These are phyloP conservation scores for Parnassius smintheus DNA, from an alignment of 2,888 invertebrate species.

Conservation along the genomic window DNA sequence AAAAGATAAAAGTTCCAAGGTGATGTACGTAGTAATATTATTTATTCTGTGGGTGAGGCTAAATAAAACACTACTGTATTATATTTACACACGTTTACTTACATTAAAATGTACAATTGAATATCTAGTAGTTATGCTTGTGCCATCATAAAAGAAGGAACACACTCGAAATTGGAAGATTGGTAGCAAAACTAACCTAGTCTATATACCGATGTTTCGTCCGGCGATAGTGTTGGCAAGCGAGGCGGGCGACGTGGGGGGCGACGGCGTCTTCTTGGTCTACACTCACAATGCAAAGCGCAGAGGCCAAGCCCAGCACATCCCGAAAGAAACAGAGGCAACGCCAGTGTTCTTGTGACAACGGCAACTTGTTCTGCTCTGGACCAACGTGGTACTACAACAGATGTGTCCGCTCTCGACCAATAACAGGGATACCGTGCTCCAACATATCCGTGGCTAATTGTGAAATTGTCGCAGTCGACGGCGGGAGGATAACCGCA, in stretches of 20 bases:
- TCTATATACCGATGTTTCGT: conserved; percentile 74
- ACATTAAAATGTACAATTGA: conserved; percentile 31
- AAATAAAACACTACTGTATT: conserved; percentile 21
- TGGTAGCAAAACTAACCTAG: conserved; percentile 54
- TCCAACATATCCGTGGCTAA: conserved; percentile 85
- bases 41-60: background rate
- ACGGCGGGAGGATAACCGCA: conserved; percentile 91
- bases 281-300: conserved; percentile 93
- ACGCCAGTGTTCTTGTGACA: conserved; percentile 91
- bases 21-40: background rate
- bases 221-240: conserved; percentile 78
- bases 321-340: conserved; percentile 91
- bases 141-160: conserved; percentile 22
- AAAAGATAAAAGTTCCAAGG: background rate
- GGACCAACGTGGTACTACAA: conserved; percentile 92
- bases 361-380: conserved; percentile 90
- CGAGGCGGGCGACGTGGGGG: conserved; percentile 84
- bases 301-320: conserved; percentile 92
- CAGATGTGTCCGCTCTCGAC: conserved; percentile 89
- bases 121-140: conserved; percentile 31
- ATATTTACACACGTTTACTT: conserved; percentile 32
- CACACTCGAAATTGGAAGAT: conserved; percentile 30
- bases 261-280: conserved; percentile 84
- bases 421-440: conserved; percentile 85
- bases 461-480: conserved; percentile 88